phyloP scores from a whole-genome alignment of 1,140 invertebrate genomes.

The Delia radicum region DNA sequence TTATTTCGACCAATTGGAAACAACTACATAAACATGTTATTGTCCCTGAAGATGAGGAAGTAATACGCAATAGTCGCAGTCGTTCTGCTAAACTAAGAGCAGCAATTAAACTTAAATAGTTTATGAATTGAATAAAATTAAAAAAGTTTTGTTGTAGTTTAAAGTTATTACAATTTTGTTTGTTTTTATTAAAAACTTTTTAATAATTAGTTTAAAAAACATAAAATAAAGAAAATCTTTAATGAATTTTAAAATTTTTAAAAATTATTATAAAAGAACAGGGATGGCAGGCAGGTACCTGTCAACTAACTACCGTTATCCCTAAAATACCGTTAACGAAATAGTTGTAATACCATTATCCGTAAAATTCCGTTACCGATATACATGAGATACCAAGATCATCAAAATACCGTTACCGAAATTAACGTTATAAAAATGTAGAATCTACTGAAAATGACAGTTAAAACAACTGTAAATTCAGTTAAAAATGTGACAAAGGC shows the following conservation, averaged over 20 bases:
- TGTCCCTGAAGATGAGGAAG: slow-evolving; percentile 70
- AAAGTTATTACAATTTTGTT: slow-evolving; percentile 19
- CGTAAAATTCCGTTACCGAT: too few relatives aligned
- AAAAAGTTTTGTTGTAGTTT: not conserved
- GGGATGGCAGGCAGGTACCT: too few relatives aligned
- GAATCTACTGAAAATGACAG: too few relatives aligned
- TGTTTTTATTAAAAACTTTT: not conserved
- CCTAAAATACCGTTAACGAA: too few relatives aligned
- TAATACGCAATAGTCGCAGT: slow-evolving; percentile 77
- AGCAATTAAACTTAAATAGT: slow-evolving; percentile 65
- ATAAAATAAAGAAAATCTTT: not conserved
- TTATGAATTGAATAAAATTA: not conserved
- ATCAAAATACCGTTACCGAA: too few relatives aligned
- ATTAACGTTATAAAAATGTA: too few relatives aligned
- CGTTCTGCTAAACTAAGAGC: slow-evolving; percentile 87
- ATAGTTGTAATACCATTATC: too few relatives aligned
- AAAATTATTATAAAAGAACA: not conserved
- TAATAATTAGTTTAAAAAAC: not conserved
- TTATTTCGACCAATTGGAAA: slow-evolving; percentile 71
- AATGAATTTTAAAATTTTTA: not conserved
- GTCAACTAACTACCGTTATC: too few relatives aligned
- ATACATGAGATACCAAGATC: too few relatives aligned
- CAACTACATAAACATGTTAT: slow-evolving; percentile 81
- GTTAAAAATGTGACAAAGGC: too few relatives aligned
- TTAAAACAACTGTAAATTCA: too few relatives aligned